Evolutionary conservation across 1,140 invertebrate genomes (phyloP), one percentile per base, ranked within the genome.

Genomic region (Wasmannia auropunctata): DNA sequence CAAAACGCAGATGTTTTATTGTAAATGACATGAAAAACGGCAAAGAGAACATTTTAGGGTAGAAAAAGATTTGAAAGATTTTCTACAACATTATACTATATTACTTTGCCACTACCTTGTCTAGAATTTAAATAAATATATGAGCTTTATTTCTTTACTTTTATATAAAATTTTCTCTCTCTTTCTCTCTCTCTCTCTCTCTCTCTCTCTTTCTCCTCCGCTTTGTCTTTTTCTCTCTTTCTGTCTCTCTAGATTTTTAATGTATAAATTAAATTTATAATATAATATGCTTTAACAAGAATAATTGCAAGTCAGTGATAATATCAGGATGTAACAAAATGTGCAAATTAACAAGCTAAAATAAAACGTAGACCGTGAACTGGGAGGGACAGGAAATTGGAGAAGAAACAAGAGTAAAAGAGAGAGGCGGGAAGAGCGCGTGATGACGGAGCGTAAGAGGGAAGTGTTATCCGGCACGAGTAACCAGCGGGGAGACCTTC

Each of bases 401-500:
- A 69, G 40, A 67, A 37, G 28, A 31, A 40, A 70, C 49, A 0
- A 31, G 60, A 51, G 43, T 2, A 16, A 46, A 43, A 40, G 49
- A 40, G 46, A 46, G 40, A 22, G 6, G n/a, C n/a, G 22, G 31
- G 40, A 51, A 34, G 43, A 69, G 46, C n/a, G 62, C 37, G 14
- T 3, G 58, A 37, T 46, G 63, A 43, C 28, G 43, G 7, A 51
- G 46, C 8, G 62, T 16, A 58, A 90, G 43, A 58, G 67, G 67
- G 49, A 84, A 81, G 74, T 67, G 83, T 89, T 74, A 88, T 70
- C 83, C 60, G 86, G 75, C 87, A 87, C 84, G 85, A 80, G 87
- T 88, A 89, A 87, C 88, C 70, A 91, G 87, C 75, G 86, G n/a
- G n/a, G 89, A 93, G 93, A 94, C 94, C 94, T 95, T 95, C 94